Evolutionary conservation across 2,113 vertebrate genomes (phyloP).

Genomic region (Mirounga angustirostris): DNA sequence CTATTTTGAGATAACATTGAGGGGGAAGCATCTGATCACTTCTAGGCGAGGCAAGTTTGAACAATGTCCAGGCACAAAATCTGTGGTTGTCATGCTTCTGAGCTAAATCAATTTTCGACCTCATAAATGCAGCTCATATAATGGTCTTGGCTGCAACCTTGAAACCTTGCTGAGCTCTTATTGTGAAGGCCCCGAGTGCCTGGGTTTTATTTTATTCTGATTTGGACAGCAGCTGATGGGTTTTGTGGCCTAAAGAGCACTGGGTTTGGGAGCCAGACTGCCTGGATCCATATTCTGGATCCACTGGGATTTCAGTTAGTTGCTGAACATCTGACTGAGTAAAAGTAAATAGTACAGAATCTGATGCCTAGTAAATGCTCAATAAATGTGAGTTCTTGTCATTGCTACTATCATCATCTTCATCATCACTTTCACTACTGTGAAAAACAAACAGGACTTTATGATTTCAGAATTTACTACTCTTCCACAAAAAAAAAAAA

Average conservation of each 20-base stretch:
- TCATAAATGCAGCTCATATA: background rate
- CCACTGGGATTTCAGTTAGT: background rate
- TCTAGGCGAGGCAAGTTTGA: background rate
- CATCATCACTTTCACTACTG: background rate
- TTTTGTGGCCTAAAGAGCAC: background rate
- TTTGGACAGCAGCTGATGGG: constrained; percentile 3
- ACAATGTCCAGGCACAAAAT: constrained; percentile 13
- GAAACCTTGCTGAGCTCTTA: constrained; percentile 56
- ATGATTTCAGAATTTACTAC: background rate
- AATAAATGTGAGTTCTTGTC: background rate
- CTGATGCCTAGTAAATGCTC: background rate
- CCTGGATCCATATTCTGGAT: background rate
- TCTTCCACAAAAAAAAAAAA: background rate
- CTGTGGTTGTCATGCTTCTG: constrained; percentile 50
- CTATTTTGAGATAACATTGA: constrained; percentile 42
- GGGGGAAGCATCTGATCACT: background rate
- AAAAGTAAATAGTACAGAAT: background rate
- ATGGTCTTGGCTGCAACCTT: constrained; percentile 50
- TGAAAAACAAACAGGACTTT: background rate
- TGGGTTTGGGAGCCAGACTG: background rate
- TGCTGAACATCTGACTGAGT: background rate
- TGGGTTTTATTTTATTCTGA: constrained; percentile 39
- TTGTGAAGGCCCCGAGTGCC: background rate
- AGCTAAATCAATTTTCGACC: background rate
- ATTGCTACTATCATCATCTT: background rate